These are phyloP conservation scores for Sphecodes monilicornis DNA, from an alignment of 2,888 invertebrate species.

Conservation along the genomic window DNA sequence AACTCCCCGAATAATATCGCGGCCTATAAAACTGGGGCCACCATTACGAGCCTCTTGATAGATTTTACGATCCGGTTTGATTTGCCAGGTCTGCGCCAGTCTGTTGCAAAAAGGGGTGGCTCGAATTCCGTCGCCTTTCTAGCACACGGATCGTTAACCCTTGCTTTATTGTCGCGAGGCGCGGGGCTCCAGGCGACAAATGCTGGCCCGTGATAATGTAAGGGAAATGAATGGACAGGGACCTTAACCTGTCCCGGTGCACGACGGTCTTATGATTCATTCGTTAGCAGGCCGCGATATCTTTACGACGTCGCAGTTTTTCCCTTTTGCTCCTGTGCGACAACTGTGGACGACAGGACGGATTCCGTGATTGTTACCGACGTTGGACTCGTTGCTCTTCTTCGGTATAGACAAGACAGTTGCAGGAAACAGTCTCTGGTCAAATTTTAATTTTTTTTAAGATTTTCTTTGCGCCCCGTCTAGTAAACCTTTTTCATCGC, in stretches of 20 bases:
- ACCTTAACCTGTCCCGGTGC: background rate
- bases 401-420: background rate
- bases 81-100: constrained; percentile 3
- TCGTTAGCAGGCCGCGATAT: background rate
- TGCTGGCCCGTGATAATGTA: background rate
- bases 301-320: background rate
- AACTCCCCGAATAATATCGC: constrained; percentile 80
- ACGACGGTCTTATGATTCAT: background rate
- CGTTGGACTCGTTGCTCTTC: background rate
- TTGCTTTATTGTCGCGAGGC: background rate
- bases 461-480: too few relatives aligned
- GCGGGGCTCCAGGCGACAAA: constrained; percentile 1
- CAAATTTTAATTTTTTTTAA: too few relatives aligned
- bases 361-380: background rate
- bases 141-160: constrained; percentile 2
- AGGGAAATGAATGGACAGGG: background rate
- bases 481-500: too few relatives aligned
- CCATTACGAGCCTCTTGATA: constrained; percentile 74
- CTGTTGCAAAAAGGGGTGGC: background rate
- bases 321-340: background rate
- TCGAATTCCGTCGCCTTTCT: background rate
- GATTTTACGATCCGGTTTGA: constrained; percentile 76
- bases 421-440: too few relatives aligned
- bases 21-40: constrained; percentile 71
- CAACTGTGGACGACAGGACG: background rate